phyloP scores from a whole-genome alignment of 2,113 vertebrate genomes.

The Grammomys surdaster region DNA sequence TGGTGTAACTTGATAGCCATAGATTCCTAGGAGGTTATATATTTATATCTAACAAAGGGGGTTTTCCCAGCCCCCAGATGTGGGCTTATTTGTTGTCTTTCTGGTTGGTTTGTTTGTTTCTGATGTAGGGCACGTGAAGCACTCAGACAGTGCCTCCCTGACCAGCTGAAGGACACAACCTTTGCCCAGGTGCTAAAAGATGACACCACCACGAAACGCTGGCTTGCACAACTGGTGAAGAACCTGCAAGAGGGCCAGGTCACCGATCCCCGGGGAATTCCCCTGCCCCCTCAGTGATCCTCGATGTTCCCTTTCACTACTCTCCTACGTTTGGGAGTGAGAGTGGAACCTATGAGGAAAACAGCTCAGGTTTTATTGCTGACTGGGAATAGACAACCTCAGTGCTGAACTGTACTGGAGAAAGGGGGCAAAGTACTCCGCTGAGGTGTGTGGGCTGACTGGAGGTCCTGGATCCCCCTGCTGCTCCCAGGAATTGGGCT shows the following conservation, averaged over 20 bases:
- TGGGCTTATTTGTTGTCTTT: constrained; percentile 89
- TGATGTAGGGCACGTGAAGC: constrained; percentile 97
- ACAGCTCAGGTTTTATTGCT: constrained; percentile 88
- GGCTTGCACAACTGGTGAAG: constrained; percentile 98
- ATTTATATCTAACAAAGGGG: constrained; percentile 67
- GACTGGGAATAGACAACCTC: constrained; percentile 86
- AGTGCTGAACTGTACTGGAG: constrained; percentile 76
- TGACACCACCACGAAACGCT: constrained; percentile 99
- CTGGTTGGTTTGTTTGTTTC: constrained; percentile 85
- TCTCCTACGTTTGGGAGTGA: constrained; percentile 56
- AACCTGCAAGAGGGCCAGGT: constrained; percentile 99
- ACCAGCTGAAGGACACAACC: constrained; percentile 99
- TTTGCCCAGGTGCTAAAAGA: constrained; percentile 99
- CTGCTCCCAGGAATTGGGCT: constrained; percentile 80
- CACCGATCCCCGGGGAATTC: constrained; percentile 96
- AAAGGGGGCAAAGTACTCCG: constrained; percentile 56
- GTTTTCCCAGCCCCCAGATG: constrained; percentile 80
- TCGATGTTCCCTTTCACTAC: constrained; percentile 39
- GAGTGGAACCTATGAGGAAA: constrained; percentile 81
- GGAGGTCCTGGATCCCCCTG: constrained; percentile 72
- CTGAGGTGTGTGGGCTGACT: constrained; percentile 69
- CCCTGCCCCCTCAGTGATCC: constrained; percentile 94
- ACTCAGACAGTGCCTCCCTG: constrained; percentile 98
- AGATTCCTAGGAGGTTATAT: neutral
- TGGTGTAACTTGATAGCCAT: constrained; percentile 34